Base-by-base conservation (phyloP, 2,888 invertebrate species). In the Leptopilina syphax region DNA sequence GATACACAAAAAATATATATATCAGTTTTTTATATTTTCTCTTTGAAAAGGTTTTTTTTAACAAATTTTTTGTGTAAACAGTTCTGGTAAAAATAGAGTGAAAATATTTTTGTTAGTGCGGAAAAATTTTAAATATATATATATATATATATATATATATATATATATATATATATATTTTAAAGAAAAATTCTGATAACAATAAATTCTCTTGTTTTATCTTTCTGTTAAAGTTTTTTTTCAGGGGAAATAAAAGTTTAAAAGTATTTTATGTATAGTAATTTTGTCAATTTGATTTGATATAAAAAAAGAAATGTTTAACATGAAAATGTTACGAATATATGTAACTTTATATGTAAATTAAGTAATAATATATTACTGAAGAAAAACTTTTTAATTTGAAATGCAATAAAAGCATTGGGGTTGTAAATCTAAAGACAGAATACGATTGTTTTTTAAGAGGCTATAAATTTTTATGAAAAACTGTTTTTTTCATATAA, bases 361-460 rank as follows among this genome's bases (percentile, higher is more conserved):
- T 18, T 18, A n/a, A 47, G 24, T 50, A 6, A 2, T 34, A 34
- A 34, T 34, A 34, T 34, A 34, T 34, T 12, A 13, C 12, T 70
- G 24, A 24, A 70, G 68, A 7, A 47, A 54, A 70, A 70, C 50
- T 70, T 70, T 70, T 50, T 27, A 27, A 44, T 50, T 68, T 1
- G 24, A 47, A 50, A 68, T 68, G 68, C 24, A 70, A 10, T 70
- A 50, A 70, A 70, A 67, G 24, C 47, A 70, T 70, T 47, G 50
- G 50, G 50, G 50, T 12, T 54, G 47, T 70, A 50, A 50, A 70
- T 70, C 68, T 12, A 12, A 24, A 8, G 44, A 44, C 44, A n/a
- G 68, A 70, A 27, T 24, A 70, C 50, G 27, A 50, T 70, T 12
- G 12, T 44, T 70, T 50, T 70, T 70, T 54, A 50, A 70, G 68